Conservation (phyloP, 1,140 invertebrate species). For the Maniola jurtina region DNA sequence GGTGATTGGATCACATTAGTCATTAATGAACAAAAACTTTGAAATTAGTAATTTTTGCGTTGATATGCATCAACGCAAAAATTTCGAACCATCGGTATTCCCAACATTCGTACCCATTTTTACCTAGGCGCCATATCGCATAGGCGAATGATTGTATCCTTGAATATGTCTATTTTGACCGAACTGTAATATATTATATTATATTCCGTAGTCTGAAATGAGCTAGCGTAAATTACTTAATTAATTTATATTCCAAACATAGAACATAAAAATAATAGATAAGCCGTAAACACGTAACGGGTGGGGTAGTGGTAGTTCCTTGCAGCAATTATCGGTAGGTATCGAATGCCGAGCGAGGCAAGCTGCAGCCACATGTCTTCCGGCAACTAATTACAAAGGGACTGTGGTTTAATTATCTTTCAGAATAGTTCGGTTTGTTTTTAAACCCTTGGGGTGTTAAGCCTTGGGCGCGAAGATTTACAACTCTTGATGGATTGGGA, state of each 20-base stretch:
- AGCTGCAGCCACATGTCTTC: slow-evolving; percentile 56
- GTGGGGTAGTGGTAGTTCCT: slow-evolving; percentile 12
- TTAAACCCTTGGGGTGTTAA: slow-evolving; percentile 34
- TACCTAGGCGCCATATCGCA: too few relatives aligned
- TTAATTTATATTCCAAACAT: neutral
- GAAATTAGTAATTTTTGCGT: too few relatives aligned
- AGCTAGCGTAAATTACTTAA: too few relatives aligned
- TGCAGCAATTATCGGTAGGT: slow-evolving; percentile 37
- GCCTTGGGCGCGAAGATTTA: slow-evolving; percentile 27
- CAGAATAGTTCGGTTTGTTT: slow-evolving; percentile 36
- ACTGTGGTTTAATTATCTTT: slow-evolving; percentile 47
- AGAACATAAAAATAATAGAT: slow-evolving; percentile 5
- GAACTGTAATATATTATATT: too few relatives aligned
- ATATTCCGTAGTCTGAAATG: too few relatives aligned
- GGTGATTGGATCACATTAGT: neutral
- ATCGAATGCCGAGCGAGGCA: slow-evolving; percentile 45
- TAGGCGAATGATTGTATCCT: too few relatives aligned
- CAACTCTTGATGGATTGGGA: slow-evolving; percentile 13
- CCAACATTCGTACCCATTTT: too few relatives aligned
- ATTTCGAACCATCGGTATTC: too few relatives aligned
- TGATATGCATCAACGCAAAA: too few relatives aligned
- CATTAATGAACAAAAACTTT: neutral
- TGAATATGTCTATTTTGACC: too few relatives aligned
- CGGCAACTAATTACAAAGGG: slow-evolving; percentile 54
- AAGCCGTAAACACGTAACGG: slow-evolving; percentile 18